phyloP scores from a whole-genome alignment of 2,113 vertebrate species.

The Platanista minor region DNA sequence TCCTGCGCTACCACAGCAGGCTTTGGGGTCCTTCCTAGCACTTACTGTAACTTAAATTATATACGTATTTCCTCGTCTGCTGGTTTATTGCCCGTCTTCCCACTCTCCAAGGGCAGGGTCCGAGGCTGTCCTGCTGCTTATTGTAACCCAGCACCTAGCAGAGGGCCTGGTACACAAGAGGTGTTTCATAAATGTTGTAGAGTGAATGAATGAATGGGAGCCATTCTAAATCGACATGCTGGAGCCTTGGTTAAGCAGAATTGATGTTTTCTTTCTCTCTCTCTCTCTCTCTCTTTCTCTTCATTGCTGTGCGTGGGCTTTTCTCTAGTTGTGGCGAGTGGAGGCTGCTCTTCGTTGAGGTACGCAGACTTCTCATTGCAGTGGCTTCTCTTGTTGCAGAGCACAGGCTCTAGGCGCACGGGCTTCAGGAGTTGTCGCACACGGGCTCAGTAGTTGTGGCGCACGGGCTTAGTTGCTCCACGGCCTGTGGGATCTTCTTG shows the following conservation, averaged over 20 bases:
- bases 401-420: no score
- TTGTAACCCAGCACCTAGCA: not conserved
- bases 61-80: not conserved
- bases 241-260: not conserved
- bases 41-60: not conserved
- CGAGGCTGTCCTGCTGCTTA: not conserved
- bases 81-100: not conserved
- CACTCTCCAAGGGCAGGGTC: not conserved
- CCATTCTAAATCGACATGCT: not conserved
- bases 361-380: fast-evolving
- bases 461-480: no score
- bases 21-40: no score
- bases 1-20: fast-evolving
- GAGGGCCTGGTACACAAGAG: not conserved
- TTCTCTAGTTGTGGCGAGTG: no score
- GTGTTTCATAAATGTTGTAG: not conserved
- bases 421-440: no score
- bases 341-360: fast-evolving
- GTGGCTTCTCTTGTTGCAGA: no score
- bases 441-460: no score
- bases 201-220: not conserved
- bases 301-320: no score
- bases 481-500: no score
- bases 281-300: no score
- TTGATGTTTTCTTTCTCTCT: not conserved